Evolutionary conservation across 2,797 vertebrate species (phyloP).

Genomic region (Bradypodion pumilum): DNA sequence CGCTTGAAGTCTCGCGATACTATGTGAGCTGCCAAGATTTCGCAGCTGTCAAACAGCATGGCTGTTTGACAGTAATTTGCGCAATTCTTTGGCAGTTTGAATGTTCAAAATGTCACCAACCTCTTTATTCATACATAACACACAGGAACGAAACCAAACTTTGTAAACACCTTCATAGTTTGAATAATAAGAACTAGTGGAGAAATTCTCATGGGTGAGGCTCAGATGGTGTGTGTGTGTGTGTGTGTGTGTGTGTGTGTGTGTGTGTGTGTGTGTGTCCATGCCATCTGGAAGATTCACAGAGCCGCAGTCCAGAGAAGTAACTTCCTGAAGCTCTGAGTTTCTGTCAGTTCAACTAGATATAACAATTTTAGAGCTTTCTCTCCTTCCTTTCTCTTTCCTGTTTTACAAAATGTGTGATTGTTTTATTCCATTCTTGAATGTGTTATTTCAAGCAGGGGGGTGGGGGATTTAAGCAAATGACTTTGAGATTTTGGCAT

Average conservation of each 20-base stretch:
- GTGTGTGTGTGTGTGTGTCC: too few relatives aligned
- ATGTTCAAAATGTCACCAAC: too few relatives aligned
- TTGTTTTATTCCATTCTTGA: background rate
- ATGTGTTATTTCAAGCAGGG: background rate
- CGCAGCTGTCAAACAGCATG: too few relatives aligned
- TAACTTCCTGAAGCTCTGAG: background rate
- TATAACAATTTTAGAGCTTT: background rate
- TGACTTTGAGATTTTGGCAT: background rate
- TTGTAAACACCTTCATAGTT: background rate
- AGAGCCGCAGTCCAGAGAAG: background rate
- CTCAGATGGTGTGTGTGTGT: too few relatives aligned
- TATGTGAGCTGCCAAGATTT: too few relatives aligned
- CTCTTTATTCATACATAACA: too few relatives aligned
- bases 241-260: too few relatives aligned
- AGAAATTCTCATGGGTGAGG: too few relatives aligned
- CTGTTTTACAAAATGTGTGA: background rate
- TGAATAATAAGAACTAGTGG: background rate
- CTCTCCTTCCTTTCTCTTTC: background rate
- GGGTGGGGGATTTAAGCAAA: background rate
- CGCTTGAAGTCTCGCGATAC: too few relatives aligned
- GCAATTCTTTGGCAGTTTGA: too few relatives aligned
- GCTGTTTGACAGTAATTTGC: too few relatives aligned
- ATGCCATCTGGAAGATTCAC: background rate
- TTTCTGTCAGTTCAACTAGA: background rate
- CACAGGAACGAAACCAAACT: background rate